These are phyloP conservation scores for Melitaea cinxia DNA, from an alignment of 1,140 invertebrate genomes.

Conservation along the genomic window DNA sequence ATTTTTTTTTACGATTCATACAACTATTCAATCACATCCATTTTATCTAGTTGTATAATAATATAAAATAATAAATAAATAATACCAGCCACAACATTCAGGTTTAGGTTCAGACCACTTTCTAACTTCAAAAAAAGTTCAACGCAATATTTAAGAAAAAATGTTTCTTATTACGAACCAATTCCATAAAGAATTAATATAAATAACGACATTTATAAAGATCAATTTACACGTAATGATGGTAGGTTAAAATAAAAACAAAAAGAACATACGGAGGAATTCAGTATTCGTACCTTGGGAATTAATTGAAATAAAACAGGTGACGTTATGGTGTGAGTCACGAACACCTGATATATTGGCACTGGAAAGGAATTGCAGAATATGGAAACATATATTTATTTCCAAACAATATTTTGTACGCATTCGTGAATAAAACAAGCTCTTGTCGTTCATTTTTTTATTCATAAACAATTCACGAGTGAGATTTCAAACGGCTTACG, in stretches of 20 bases:
- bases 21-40: too few relatives aligned
- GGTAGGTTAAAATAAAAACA: slow-evolving; percentile 31
- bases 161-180: too few relatives aligned
- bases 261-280: slow-evolving; percentile 6
- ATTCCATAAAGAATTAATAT: not conserved
- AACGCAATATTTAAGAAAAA: too few relatives aligned
- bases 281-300: slow-evolving; percentile 33
- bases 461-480: not conserved
- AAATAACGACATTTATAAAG: not conserved
- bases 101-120: too few relatives aligned
- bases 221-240: slow-evolving; percentile 16
- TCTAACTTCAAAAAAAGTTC: too few relatives aligned
- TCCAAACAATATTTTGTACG: not conserved
- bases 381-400: not conserved
- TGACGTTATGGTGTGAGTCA: slow-evolving; percentile 49
- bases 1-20: too few relatives aligned
- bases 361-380: not conserved
- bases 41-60: too few relatives aligned
- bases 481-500: slow-evolving; percentile 11
- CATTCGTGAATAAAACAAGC: not conserved
- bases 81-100: too few relatives aligned
- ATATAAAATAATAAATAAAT: too few relatives aligned
- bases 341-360: slow-evolving; percentile 37
- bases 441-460: not conserved
- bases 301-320: slow-evolving; percentile 61